Evolutionary conservation across 2,113 vertebrate species (phyloP), one percentile per base, ranked within the genome.

Genomic region (Nannobrachium achirus): DNA sequence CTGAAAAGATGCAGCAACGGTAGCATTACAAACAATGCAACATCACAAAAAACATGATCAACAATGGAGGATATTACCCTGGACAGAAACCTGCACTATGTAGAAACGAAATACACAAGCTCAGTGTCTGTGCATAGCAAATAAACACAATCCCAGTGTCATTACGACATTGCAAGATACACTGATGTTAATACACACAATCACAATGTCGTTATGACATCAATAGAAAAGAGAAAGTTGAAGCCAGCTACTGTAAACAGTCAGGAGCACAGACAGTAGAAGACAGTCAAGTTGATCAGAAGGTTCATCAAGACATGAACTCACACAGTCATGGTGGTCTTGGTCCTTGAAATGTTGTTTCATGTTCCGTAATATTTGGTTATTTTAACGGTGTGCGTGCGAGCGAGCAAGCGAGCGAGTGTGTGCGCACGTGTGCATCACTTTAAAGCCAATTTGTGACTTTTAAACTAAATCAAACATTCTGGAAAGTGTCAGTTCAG

Each of bases 241-340:
- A 9, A 19, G 50, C 16, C 6, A 8, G 18, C 16, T 19, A 52
- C 9, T 52, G 8, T 10, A 52, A 52, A 52, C 50, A 51, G 39
- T 63, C 0, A 1, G 49, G 20, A 66, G 62, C 49, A 45, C 6
- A 64, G 19, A 65, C 25, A 41, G 53, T 49, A 69, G 9, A 63
- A 33, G 25, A 33, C 25, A 48, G 45, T 25, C 45, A 2, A 9
- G 15, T 18, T 6, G 49, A 19, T 52, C 10, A 39, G 58, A 48
- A 42, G 5, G 10, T 10, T 19, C 71, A 56, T 57, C 51, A n/a
- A n/a, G n/a, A n/a, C n/a, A 16, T 20, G 16, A 20, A 53, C 19
- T 71, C 63, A 49, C 16, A 15, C 25, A 5, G 25, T 33, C 25
- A 33, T 33, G 74, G 73, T 74, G 71, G 76, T 79, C 71, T n/a